Evolutionary conservation across 2,113 vertebrate genomes (phyloP).

Genomic region (Silurus meridionalis): DNA sequence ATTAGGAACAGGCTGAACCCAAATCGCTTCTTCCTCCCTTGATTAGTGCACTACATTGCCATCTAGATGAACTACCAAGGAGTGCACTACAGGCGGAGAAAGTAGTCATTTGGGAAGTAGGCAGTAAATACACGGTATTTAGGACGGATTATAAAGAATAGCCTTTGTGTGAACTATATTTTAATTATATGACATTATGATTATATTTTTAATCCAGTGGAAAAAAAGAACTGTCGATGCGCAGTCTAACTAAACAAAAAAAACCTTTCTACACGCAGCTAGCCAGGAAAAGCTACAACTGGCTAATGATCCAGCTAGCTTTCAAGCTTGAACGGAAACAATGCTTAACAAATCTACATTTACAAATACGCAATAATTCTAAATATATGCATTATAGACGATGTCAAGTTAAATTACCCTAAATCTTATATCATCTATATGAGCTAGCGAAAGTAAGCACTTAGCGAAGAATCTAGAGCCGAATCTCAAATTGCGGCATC

Average conservation of each 20-base stretch:
- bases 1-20: background rate
- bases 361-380: background rate
- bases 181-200: background rate
- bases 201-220: background rate
- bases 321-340: background rate
- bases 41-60: background rate
- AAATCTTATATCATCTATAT: background rate
- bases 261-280: background rate
- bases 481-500: background rate
- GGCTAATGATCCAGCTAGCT: background rate
- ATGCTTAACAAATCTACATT: background rate
- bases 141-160: background rate
- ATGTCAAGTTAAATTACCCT: background rate
- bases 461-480: too few relatives aligned
- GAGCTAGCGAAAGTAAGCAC: background rate
- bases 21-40: background rate
- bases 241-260: background rate
- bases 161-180: background rate
- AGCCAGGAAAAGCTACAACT: background rate
- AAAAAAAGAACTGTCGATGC: background rate
- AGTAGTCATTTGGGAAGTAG: background rate
- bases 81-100: background rate
- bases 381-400: background rate
- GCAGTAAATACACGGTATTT: background rate
- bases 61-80: fast-evolving